Base-by-base conservation (phyloP, 2,888 invertebrate genomes). In the Caradrina kadenii region DNA sequence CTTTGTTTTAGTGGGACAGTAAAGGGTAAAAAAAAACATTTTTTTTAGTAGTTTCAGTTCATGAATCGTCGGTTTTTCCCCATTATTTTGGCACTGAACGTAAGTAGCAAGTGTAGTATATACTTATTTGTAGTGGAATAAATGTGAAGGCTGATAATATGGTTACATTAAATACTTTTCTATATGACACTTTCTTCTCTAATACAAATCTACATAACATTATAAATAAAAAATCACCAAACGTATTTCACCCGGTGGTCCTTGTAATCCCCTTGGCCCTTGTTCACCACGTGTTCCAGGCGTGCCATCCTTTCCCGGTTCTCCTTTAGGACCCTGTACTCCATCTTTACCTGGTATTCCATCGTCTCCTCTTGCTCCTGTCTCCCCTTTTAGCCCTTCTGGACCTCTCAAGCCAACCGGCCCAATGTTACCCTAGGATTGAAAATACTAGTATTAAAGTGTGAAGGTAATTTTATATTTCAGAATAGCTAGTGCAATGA, bases 221-320 rank as follows among this genome's bases (percentile, higher is more conserved):
- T 49, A 49, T 39, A 1, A 19, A 62, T 31, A 19, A 59, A 60
- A 65, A 73, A 83, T 90, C 85, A 93, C 93, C 91, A 89, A 86
- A 80, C 79, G 76, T 21, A 92, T 90, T 13, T 94, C 94, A 6
- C 98, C 97, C 89, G 96, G 93, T 42, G 97, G 96, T 59, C 97
- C 97, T 77, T 97, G 96, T 74, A 96, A 96, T 69, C 97, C 98
- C 63, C 96, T 96, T 10, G 96, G 96, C 52, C 98, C 97, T 75
- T 92, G 92, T 50, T 94, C 91, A 7, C 98, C 98, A n/a, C 97
- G 96, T 68, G 95, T 89, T 56, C 98, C 98, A 93, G 97, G 97
- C 55, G 96, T 93, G 13, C 94, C 94, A 61, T 91, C 87, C 13
- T 19, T 82, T 1, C 94, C 94, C 1, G 71, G 67, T 31, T 63